Evolutionary conservation across 2,888 invertebrate genomes (phyloP), one percentile per base, ranked within the genome.

Genomic region (Morpho deidamia): DNA sequence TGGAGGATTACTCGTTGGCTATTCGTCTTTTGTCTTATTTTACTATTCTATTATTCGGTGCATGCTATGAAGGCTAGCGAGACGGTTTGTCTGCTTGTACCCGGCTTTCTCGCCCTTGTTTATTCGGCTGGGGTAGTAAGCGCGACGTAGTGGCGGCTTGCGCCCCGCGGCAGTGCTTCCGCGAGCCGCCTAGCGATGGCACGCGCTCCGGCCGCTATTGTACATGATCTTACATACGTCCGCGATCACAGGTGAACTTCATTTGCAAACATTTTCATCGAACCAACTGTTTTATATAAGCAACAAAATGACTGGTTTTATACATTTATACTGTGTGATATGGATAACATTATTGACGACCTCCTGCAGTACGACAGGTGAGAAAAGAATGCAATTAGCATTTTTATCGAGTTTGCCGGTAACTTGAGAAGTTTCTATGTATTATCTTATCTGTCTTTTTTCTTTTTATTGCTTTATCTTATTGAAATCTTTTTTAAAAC

Each of bases 41-140:
- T 83, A 83, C 82, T 78, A 81, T 72, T 68, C 71, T 71, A 76
- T 80, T 80, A 77, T 72, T 79, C 74, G 74, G 75, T 71, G 68
- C 71, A 70, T 71, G 75, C 75, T 74, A 77, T 77, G 79, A 80
- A 79, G 78, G 79, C 75, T 74, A 81, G 81, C 82, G 87, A 87
- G 89, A 89, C 89, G 86, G 86, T 83, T 83, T 88, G 89, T 89
- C 89, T 87, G 82, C 79, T 72, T 72, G 81, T 83, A 78, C 81
- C 82, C 81, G 78, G 82, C 81, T 81, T 79, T 81, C 82, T 84
- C 85, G 72, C 78, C 79, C 79, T 83, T 88, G 88, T 88, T 89
- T 88, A 87, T 87, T 83, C 78, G 81, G 74, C 76, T 72, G 70
- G 82, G 81, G 83, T 78, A 77, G 81, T 78, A 74, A 72, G 77